phyloP scores from a whole-genome alignment of 2,888 invertebrate genomes.

The Phaedon cochleariae region DNA sequence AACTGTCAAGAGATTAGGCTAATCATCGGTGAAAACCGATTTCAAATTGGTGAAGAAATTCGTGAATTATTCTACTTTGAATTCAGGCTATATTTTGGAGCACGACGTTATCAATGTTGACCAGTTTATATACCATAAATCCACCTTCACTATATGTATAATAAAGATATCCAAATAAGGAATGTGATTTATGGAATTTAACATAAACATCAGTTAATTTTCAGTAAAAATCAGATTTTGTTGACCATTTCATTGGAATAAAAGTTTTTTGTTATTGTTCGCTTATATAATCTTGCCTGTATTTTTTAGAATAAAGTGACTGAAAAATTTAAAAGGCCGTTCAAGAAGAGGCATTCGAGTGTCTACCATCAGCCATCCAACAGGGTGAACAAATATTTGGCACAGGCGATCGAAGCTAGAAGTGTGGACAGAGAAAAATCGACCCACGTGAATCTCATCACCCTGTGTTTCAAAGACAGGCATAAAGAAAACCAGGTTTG shows the following conservation, averaged over 20 bases:
- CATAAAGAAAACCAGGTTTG: constrained; percentile 83
- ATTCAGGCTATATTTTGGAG: too few relatives aligned
- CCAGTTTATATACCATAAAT: too few relatives aligned
- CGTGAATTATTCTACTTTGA: too few relatives aligned
- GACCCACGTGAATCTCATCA: constrained; percentile 85
- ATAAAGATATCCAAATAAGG: too few relatives aligned
- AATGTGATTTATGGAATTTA: too few relatives aligned
- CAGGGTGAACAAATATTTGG: constrained; percentile 90
- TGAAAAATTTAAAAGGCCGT: constrained; percentile 86
- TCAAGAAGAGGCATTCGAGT: constrained; percentile 87
- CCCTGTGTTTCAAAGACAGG: constrained; percentile 85
- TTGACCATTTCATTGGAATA: neutral
- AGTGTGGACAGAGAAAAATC: constrained; percentile 91
- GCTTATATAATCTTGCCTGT: neutral
- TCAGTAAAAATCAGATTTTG: neutral
- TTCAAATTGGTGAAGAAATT: too few relatives aligned
- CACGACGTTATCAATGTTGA: too few relatives aligned
- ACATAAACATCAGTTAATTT: too few relatives aligned
- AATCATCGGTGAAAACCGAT: too few relatives aligned
- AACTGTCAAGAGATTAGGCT: too few relatives aligned
- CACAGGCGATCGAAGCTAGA: constrained; percentile 89
- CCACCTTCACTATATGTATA: too few relatives aligned
- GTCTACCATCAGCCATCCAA: constrained; percentile 90
- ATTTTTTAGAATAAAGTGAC: constrained; percentile 80
- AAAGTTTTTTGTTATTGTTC: neutral